These are phyloP conservation scores for Anoplophora glabripennis DNA, from an alignment of 1,140 invertebrate genomes.

Conservation along the genomic window DNA sequence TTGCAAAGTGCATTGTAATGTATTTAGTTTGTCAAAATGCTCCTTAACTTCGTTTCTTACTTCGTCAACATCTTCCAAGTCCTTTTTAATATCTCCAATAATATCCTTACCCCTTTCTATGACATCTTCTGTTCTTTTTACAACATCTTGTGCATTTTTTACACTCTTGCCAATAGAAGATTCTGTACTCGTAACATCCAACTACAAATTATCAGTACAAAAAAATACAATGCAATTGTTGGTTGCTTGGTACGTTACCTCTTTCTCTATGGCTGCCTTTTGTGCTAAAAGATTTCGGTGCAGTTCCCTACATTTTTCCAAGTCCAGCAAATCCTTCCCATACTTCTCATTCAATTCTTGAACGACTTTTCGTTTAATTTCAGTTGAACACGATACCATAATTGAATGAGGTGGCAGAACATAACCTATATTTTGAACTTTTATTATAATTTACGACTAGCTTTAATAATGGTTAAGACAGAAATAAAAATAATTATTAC, in stretches of 20 bases:
- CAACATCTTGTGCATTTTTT: slow-evolving; percentile 55
- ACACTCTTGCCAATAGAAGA: slow-evolving; percentile 56
- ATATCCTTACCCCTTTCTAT: slow-evolving; percentile 47
- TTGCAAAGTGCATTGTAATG: slow-evolving; percentile 58
- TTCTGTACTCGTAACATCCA: slow-evolving; percentile 59
- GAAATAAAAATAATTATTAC: too few relatives aligned
- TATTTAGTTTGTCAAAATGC: slow-evolving; percentile 53
- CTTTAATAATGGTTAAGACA: too few relatives aligned
- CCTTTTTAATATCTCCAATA: slow-evolving; percentile 51
- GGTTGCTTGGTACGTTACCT: slow-evolving; percentile 44
- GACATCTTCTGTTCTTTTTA: slow-evolving; percentile 14
- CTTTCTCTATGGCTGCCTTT: slow-evolving; percentile 54
- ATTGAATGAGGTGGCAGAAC: background rate
- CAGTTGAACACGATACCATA: background rate
- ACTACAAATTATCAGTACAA: slow-evolving; percentile 47
- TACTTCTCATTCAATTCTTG: slow-evolving; percentile 39
- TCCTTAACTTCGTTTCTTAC: slow-evolving; percentile 51
- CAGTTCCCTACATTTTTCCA: slow-evolving; percentile 47
- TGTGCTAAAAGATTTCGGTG: slow-evolving; percentile 45
- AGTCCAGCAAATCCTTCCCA: slow-evolving; percentile 48
- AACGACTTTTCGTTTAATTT: slow-evolving; percentile 13
- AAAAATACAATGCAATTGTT: background rate
- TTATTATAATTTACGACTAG: too few relatives aligned
- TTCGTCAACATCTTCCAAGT: slow-evolving; percentile 51
- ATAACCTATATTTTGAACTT: background rate